Evolutionary conservation across 2,888 invertebrate species (phyloP).

Genomic region (Clostera curtula): DNA sequence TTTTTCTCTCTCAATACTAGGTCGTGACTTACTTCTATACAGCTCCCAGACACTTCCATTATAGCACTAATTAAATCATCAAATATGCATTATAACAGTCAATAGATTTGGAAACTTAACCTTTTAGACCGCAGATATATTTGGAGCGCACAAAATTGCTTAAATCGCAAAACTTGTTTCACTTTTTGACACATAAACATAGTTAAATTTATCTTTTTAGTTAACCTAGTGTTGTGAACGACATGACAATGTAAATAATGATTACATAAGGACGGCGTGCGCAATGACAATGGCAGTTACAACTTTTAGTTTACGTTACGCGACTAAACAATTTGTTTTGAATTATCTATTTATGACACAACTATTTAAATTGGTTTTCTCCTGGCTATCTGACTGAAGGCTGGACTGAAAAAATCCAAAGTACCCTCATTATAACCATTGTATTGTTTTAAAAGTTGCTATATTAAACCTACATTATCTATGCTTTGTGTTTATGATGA

Average conservation of each 20-base stretch:
- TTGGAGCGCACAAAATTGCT: constrained; percentile 1
- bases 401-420: too few relatives aligned
- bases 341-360: too few relatives aligned
- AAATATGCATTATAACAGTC: neutral
- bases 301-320: too few relatives aligned
- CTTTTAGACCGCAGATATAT: neutral
- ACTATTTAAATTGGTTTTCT: too few relatives aligned
- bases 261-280: neutral
- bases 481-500: too few relatives aligned
- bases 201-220: constrained; percentile 2
- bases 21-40: constrained; percentile 25
- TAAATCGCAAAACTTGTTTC: constrained; percentile 3
- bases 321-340: too few relatives aligned
- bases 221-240: constrained; percentile 2
- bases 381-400: too few relatives aligned
- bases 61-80: constrained; percentile 2
- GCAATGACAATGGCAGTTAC: neutral
- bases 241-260: constrained; percentile 9
- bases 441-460: too few relatives aligned
- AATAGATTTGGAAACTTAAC: constrained; percentile 1
- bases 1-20: constrained; percentile 19
- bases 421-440: too few relatives aligned
- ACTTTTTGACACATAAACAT: constrained; percentile 8
- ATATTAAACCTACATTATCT: too few relatives aligned
- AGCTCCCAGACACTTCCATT: neutral